phyloP scores from a whole-genome alignment of 2,888 invertebrate genomes.

The Alentia gelatinosa region DNA sequence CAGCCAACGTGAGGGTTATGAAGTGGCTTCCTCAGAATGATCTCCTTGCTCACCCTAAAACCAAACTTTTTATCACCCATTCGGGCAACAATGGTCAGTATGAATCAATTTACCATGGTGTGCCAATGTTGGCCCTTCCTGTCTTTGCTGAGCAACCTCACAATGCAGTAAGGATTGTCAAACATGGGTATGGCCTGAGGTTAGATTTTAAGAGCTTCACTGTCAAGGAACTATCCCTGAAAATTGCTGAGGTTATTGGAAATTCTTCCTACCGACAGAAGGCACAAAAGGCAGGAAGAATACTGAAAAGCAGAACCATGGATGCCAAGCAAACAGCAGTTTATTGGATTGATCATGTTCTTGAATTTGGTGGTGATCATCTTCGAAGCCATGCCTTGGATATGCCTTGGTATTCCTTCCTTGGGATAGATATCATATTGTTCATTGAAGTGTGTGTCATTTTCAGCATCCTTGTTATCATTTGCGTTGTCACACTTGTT shows the following conservation, averaged over 20 bases:
- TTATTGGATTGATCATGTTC: not conserved
- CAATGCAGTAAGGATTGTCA: constrained; percentile 60
- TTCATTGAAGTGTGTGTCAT: not conserved
- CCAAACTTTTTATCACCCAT: constrained; percentile 69
- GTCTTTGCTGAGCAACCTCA: constrained; percentile 65
- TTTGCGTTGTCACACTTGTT: not conserved
- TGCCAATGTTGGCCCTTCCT: constrained; percentile 69
- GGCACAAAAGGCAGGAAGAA: not conserved
- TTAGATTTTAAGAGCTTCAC: not conserved
- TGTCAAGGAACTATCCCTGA: not conserved
- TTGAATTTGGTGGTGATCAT: constrained; percentile 38
- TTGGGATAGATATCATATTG: not conserved
- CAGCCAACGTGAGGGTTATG: constrained; percentile 44
- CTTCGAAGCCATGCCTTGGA: not conserved
- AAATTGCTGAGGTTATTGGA: constrained; percentile 9
- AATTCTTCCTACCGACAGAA: not conserved
- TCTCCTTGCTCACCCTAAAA: constrained; percentile 66
- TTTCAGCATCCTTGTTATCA: not conserved
- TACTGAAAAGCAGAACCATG: not conserved
- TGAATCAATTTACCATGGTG: constrained; percentile 69
- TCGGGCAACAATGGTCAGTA: constrained; percentile 69
- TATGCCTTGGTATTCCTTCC: constrained; percentile 43
- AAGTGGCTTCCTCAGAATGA: constrained; percentile 64
- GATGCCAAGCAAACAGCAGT: not conserved
- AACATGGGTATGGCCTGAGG: constrained; percentile 36